Evolutionary conservation across 2,797 vertebrate genomes (phyloP), one percentile per base, ranked within the genome.

Genomic region (Echeneis naucrates): DNA sequence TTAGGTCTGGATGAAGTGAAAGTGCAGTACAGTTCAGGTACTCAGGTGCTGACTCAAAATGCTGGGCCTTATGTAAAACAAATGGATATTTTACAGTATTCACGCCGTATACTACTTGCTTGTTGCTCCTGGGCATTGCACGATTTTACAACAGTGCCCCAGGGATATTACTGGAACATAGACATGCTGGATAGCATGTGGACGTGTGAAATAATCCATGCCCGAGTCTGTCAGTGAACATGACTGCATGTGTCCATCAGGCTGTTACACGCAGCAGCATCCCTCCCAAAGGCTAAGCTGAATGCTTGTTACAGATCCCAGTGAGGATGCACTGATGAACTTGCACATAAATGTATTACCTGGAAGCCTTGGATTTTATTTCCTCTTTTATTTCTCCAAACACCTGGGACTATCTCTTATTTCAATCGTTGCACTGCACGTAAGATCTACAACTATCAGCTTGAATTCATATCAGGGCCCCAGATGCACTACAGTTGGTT

Each of bases 131-230:
- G 78, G 72, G 62, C 55, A 77, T 62, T 65, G 59, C 70, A 69
- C 40, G 24, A 55, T 82, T 87, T 84, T 79, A 61, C 81, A 86
- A 63, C 77, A 45, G 45, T 63, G 68, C 83, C 82, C 84, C 1
- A 30, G 80, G 85, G 84, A 79, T 70, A 67, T 86, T 66, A 30
- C 65, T 81, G 68, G 75, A 82, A 58, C 77, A 75, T 37, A 58
- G 68, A 50, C 42, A 37, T 58, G 75, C 70, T 62, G 73, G 62
- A 74, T 88, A 80, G 77, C 72, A 79, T 87, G 78, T 75, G 75
- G 87, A 87, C 80, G 72, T 86, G 77, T 75, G 87, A 84, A 84
- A 81, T 77, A 75, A 77, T 80, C 76, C 82, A 61, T 75, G 72
- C 65, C 67, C 62, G 82, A 73, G 72, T 81, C 79, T 82, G 84